Evolutionary conservation across 1,140 invertebrate species (phyloP), one percentile per base, ranked within the genome.

Genomic region (Drosophila triauraria): DNA sequence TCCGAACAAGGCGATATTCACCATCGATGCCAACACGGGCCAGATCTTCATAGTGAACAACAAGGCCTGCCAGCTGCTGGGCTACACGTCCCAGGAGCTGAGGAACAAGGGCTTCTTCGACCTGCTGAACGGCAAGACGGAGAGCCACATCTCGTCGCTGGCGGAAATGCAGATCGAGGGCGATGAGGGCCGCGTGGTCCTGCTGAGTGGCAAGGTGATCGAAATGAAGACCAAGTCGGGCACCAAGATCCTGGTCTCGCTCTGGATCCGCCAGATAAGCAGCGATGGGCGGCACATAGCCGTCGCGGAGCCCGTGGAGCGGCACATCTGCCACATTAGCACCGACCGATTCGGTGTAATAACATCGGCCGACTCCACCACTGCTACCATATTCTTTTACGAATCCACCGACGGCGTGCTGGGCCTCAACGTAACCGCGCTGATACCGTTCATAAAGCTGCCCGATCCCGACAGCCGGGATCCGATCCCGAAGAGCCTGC

Each of bases 11-110:
- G 94, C 94, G 47, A 93, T 94, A 9, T 94, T 94, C 64, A 94
- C 94, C 40, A 94, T 94, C 48, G 94, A 94, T 81, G 93, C 93
- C 46, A 94, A 93, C 48, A 93, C 93, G 23, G 93, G 93, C n/a
- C 85, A 95, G 94, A 95, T 95, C 64, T 91, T 95, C n/a, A 94
- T 95, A 74, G 95, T 95, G 6, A 95, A 95, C 91, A 94, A 93
- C 68, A 94, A 94, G 69, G 94, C 94, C 48, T 95, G 94, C 81
- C 94, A 94, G 12, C 79, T 95, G 35, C 93, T 95, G 67, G 94
- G 94, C 8, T 95, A 95, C 77, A 94, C 94, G 2, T 93, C 94
- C 3, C 91, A 93, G 5, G 94, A 95, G 69, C 86, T 95, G 7
- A 93, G 94, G 61, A 93, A 93, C 30, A 92, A 94, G 23, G 88